A percentile compares a stretch with the other conserved stretches of the same genome.
Evolutionary conservation across 2,113 vertebrate genomes (phyloP).

Genomic region (Leucosticte australis): DNA sequence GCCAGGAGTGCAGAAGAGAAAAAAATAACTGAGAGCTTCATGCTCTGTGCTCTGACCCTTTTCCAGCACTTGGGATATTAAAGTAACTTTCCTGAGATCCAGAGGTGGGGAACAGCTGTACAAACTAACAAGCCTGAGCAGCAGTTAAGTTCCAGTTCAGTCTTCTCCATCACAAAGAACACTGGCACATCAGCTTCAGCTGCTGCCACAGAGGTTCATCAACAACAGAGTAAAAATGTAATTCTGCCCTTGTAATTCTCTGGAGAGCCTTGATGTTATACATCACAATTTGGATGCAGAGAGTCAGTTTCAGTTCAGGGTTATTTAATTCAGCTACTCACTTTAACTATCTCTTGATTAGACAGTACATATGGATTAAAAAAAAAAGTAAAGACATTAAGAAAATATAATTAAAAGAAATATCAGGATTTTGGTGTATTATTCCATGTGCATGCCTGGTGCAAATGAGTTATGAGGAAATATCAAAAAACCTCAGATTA

Average conservation of each 20-base stretch:
- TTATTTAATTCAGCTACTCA: not conserved
- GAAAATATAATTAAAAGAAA: not conserved
- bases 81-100: not conserved
- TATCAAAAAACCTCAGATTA: constrained; percentile 1
- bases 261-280: not conserved
- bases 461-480: not conserved
- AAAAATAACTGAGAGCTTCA: not conserved
- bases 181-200: not conserved
- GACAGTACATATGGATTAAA: not conserved
- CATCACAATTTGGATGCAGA: not conserved
- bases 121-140: not conserved
- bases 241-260: not conserved
- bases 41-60: not conserved
- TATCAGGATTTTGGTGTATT: not conserved
- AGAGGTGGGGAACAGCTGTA: not conserved
- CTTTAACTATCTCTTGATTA: not conserved
- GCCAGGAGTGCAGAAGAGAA: not conserved
- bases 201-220: not conserved
- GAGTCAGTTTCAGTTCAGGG: not conserved
- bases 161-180: not conserved
- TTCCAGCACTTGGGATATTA: not conserved
- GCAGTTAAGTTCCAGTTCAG: not conserved
- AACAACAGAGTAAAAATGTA: not conserved
- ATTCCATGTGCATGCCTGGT: not conserved
- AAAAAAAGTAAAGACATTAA: not conserved